Evolutionary conservation across 2,113 vertebrate genomes (phyloP).

Genomic region (Charina bottae): DNA sequence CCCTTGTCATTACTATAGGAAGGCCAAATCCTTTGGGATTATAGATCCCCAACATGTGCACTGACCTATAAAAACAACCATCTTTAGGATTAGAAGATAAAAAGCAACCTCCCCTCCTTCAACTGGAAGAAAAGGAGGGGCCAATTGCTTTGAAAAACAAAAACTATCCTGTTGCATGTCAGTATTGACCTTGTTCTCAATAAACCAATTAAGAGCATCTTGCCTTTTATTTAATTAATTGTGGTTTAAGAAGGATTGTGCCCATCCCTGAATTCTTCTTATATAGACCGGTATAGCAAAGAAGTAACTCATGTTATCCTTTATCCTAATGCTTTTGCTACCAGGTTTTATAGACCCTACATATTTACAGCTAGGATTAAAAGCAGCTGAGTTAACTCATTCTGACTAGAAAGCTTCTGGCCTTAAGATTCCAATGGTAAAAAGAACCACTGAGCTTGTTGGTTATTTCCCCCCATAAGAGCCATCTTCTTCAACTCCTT

Average conservation of each 20-base stretch:
- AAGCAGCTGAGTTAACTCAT: background rate
- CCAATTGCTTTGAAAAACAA: background rate
- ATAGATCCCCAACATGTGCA: background rate
- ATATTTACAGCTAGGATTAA: background rate
- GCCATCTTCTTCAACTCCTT: background rate
- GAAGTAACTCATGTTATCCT: background rate
- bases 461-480: background rate
- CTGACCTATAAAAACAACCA: slow-evolving; percentile 52
- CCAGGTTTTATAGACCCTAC: background rate
- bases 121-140: background rate
- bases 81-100: slow-evolving; percentile 22
- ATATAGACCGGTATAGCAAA: background rate
- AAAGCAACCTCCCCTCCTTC: background rate
- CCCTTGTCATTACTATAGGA: slow-evolving; percentile 39
- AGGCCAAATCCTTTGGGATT: slow-evolving; percentile 18
- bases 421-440: background rate
- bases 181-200: background rate
- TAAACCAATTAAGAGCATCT: background rate
- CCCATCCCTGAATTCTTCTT: slow-evolving; percentile 10
- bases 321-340: background rate
- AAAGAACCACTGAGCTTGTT: background rate
- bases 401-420: background rate
- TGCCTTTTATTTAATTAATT: background rate
- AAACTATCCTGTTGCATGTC: background rate
- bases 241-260: background rate